phyloP scores from a whole-genome alignment of 2,113 vertebrate species.

The Dermatemys mawii region DNA sequence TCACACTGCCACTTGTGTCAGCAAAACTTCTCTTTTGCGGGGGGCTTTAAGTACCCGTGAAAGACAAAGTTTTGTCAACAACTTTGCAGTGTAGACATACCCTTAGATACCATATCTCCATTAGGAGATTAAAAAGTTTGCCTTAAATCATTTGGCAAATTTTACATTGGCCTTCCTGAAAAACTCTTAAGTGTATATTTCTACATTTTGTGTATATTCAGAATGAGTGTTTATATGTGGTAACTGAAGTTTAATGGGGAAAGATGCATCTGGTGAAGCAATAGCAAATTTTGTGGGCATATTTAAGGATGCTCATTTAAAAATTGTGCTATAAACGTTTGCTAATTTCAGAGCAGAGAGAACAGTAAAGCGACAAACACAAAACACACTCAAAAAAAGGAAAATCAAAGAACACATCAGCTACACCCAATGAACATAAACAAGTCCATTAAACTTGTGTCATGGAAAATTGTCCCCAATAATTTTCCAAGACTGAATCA shows the following conservation, averaged over 20 bases:
- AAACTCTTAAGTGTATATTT: conserved; percentile 40
- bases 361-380: conserved; percentile 40
- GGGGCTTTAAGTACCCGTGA: too few relatives aligned
- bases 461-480: neutral
- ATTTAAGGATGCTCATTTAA: conserved; percentile 67
- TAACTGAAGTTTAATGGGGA: conserved; percentile 30
- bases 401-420: conserved; percentile 30
- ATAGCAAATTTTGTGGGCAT: conserved; percentile 57
- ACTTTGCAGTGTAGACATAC: too few relatives aligned
- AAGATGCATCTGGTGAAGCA: conserved; percentile 45
- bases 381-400: conserved; percentile 35
- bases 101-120: neutral
- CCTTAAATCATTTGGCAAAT: conserved; percentile 8
- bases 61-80: too few relatives aligned
- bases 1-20: too few relatives aligned
- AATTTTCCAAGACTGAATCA: neutral
- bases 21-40: too few relatives aligned
- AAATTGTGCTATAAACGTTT: conserved; percentile 57
- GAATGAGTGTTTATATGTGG: conserved; percentile 18
- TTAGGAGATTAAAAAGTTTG: neutral
- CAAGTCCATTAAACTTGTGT: neutral
- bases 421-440: neutral
- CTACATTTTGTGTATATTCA: conserved; percentile 34
- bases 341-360: conserved; percentile 39
- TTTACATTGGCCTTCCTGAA: neutral